Evolutionary conservation across 2,888 invertebrate species (phyloP), one percentile per base, ranked within the genome.

Genomic region (Choreutis nemorana): DNA sequence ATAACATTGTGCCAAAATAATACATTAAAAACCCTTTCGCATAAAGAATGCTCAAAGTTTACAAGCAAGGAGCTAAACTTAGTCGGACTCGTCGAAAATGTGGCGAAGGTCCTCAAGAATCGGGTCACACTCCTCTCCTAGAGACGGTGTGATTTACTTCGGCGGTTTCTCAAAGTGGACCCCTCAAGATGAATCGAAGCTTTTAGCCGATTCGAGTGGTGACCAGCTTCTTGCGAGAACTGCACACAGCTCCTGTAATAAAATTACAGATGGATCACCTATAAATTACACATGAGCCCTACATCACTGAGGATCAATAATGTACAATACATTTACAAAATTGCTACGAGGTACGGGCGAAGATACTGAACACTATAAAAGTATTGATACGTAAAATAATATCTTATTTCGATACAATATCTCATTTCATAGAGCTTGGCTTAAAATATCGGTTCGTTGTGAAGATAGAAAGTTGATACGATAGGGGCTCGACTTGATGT

Each of bases 1-100:
- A 54, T 59, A 56, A 59, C 61, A 54, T 57, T 60, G 63, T 68
- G 68, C 71, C 68, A 71, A 68, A 70, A 71, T 70, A 73, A 71
- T 63, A 61, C 60, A 72, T 73, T 72, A 64, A 70, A 72, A 72
- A 56, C 55, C 55, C 55, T 66, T 70, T 57, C 50, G 50, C 54
- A 53, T 62, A 65, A 64, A 51, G 55, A 61, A 62, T 53, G 55
- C 44, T 55, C 48, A 51, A 55, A 63, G 52, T 68, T 66, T 58
- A 44, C 54, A 57, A 53, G 44, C 42, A 18, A 11, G 29, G 14
- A 14, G 26, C 15, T 26, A 26, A 18, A 29, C 23, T 25, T 20
- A 27, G 35, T 23, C 18, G 16, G 23, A 14, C 12, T 38, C 50
- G 41, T 45, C 43, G 43, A 55, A 55, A 53, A 55, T 42, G 49